Evolutionary conservation across 2,888 invertebrate species (phyloP), one percentile per base, ranked within the genome.

Genomic region (Trileptium ribeirensis): DNA sequence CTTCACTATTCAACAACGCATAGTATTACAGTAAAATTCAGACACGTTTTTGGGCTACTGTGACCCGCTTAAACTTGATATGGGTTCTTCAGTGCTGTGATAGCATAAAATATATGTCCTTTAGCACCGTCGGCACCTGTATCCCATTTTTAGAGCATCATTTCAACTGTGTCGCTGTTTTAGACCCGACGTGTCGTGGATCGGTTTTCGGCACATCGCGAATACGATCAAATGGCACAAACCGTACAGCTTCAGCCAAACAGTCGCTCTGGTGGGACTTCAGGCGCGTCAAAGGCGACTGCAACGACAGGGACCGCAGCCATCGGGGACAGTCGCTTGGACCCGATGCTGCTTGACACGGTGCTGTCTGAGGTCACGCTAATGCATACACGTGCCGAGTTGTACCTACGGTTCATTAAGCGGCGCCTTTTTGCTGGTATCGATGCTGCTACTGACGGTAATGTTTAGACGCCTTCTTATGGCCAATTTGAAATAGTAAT

Each of bases 361-460:
- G 91, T 95, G 74, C 92, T 98, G 82, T 93, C 94, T 0, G 98
- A 99, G 90, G 92, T 97, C 82, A 95, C 96, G 0, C 91, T 96
- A 77, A 93, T 97, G 90, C 96, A 96, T 90, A 93, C 95, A 0
- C 91, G 96, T 84, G 92, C 94, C n/a, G 94, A 95, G 87, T 91
- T 98, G 34, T 99, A 97, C 89, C 92, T 95, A 85, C 91, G 93
- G 85, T 99, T 98, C 90, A 91, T 98, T 83, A 91, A 92, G 79
- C 91, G 95, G 82, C 92, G 95, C 87, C 91, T 94, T 33, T 91
- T 91, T 88, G 94, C 94, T 31, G 51, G 74, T 33, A 24, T 67
- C 8, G n/a, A 36, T n/a, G 8, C 37, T 15, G 8, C 33, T 70
- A 34, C 64, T 64, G 8, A 78, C 29, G 81, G 19, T 64, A 24